Percentiles rank a stretch among this genome's conserved stretches.
phyloP scores from a whole-genome alignment of 2,113 vertebrate species.

The Leptocoma aspasia region DNA sequence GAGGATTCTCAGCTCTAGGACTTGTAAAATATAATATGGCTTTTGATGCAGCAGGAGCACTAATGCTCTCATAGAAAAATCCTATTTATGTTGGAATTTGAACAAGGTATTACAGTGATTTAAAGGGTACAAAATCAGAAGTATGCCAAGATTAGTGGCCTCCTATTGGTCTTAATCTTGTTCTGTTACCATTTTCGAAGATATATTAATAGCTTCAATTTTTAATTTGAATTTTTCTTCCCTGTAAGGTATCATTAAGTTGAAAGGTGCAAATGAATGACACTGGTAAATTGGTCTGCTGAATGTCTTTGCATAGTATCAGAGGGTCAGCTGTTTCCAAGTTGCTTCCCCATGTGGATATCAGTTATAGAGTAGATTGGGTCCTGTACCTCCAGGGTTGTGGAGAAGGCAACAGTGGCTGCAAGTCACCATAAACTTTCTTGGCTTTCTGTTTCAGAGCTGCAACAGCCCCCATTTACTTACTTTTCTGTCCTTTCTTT shows the following conservation, averaged over 20 bases:
- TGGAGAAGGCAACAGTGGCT: background rate
- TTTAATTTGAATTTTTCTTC: constrained; percentile 66
- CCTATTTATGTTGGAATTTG: constrained; percentile 31
- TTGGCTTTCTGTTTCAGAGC: background rate
- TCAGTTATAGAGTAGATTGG: background rate
- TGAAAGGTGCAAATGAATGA: constrained; percentile 53
- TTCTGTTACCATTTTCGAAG: constrained; percentile 42
- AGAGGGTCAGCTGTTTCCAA: background rate
- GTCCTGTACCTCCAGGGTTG: background rate
- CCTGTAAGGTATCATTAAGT: constrained; percentile 50
- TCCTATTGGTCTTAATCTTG: constrained; percentile 44
- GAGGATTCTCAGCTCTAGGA: background rate
- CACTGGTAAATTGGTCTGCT: constrained; percentile 6
- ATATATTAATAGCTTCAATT: constrained; percentile 58
- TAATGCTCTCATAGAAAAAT: background rate
- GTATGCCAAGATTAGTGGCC: constrained; percentile 14
- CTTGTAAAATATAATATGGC: background rate
- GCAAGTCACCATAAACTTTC: background rate
- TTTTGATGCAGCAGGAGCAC: background rate
- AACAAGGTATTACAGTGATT: constrained; percentile 31
- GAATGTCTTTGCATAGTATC: background rate
- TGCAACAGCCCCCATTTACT: background rate
- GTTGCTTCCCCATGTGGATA: background rate
- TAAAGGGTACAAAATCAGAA: constrained; percentile 31
- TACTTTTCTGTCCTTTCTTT: background rate